Conservation (phyloP, 2,888 invertebrate species). For the Pantelozetes paolii region DNA sequence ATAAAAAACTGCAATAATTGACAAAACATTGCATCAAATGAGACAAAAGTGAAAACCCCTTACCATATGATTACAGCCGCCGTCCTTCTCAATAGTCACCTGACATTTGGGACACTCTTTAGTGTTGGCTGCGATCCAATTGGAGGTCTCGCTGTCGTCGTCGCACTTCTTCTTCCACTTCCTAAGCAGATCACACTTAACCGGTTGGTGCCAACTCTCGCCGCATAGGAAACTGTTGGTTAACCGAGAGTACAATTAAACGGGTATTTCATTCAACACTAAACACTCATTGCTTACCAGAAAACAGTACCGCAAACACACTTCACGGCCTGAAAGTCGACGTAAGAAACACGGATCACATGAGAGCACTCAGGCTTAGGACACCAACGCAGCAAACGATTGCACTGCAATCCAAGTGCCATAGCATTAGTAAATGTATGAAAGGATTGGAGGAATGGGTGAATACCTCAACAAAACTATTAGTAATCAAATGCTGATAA, state of each 20-base stretch:
- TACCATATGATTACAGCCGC: constrained; percentile 99
- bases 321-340: constrained; percentile 82
- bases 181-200: constrained; percentile 82
- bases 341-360: constrained; percentile 82
- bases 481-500: constrained; percentile 95
- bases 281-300: constrained; percentile 58
- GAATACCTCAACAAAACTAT: constrained; percentile 91
- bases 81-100: constrained; percentile 71
- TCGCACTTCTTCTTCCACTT: constrained; percentile 99
- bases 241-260: neutral
- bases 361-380: constrained; percentile 96
- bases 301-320: constrained; percentile 90
- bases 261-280: neutral
- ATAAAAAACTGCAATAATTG: too few species aligned
- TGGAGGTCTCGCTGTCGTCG: constrained; percentile 97
- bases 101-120: constrained; percentile 98
- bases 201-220: constrained; percentile 97
- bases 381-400: constrained; percentile 93
- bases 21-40: neutral
- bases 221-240: constrained; percentile 73
- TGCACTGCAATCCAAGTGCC: constrained; percentile 63
- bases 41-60: neutral
- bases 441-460: neutral
- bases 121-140: constrained; percentile 99
- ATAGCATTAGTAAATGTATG: constrained; percentile 22